These are phyloP conservation scores for Drosophila fungiperda DNA, from an alignment of 2,888 invertebrate genomes.

Conservation along the genomic window DNA sequence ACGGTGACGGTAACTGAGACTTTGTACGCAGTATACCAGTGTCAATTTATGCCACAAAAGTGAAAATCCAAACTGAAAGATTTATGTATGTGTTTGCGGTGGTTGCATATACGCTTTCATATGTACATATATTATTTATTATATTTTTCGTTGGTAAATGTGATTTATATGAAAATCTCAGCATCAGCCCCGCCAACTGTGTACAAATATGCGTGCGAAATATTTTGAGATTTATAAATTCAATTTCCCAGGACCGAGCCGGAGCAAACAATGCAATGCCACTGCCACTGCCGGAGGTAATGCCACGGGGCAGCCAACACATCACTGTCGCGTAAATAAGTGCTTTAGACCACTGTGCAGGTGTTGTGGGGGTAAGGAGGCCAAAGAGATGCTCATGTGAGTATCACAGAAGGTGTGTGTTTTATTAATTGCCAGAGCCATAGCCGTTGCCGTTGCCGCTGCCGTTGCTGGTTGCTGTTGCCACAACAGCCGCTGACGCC, in stretches of 20 bases:
- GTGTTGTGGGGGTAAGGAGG: slow-evolving; percentile 9
- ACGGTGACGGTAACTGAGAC: slow-evolving; percentile 22
- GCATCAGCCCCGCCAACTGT: slow-evolving; percentile 37
- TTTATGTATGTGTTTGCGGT: slow-evolving; percentile 69
- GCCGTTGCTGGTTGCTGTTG: slow-evolving; percentile 41
- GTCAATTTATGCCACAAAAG: slow-evolving; percentile 82
- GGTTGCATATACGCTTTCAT: slow-evolving; percentile 29
- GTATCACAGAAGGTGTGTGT: slow-evolving; percentile 75
- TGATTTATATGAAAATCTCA: slow-evolving; percentile 78
- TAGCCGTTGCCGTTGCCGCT: slow-evolving; percentile 16
- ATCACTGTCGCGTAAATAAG: slow-evolving; percentile 67
- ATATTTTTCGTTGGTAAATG: slow-evolving; percentile 74
- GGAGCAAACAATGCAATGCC: slow-evolving; percentile 10
- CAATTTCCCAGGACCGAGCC: slow-evolving; percentile 59
- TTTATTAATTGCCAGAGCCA: slow-evolving; percentile 75
- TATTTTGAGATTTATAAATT: slow-evolving; percentile 78
- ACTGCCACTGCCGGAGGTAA: slow-evolving; percentile 24
- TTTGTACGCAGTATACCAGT: slow-evolving; percentile 65
- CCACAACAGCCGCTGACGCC: slow-evolving; percentile 58
- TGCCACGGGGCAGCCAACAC: slow-evolving; percentile 34
- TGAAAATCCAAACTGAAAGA: slow-evolving; percentile 81
- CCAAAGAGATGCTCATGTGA: slow-evolving; percentile 21
- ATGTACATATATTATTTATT: slow-evolving; percentile 71
- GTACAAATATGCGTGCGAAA: slow-evolving; percentile 66
- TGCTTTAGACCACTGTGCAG: slow-evolving; percentile 78